These are phyloP conservation scores for Drosophila prolongata DNA, from an alignment of 2,888 invertebrate genomes.

Conservation along the genomic window DNA sequence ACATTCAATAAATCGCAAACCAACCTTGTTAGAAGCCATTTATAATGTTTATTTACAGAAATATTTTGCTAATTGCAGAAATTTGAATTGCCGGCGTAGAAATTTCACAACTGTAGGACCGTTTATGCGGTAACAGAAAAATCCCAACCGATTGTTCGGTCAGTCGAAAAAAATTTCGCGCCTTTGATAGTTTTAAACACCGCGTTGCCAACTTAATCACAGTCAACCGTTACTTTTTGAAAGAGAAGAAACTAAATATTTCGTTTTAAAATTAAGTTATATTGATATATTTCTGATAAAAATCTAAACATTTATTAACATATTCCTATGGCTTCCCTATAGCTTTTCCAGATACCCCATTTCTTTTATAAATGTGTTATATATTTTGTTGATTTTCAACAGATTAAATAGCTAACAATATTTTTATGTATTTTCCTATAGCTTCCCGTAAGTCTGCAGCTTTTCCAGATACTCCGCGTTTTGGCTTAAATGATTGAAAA, in stretches of 20 bases:
- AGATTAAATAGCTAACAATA: not conserved
- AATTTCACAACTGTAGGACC: slow-evolving; percentile 60
- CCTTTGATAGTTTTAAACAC: not conserved
- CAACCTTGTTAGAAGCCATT: slow-evolving; percentile 78
- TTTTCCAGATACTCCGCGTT: slow-evolving; percentile 74
- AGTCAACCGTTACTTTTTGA: too few relatives aligned
- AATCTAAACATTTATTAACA: too few relatives aligned
- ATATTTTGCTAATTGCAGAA: not conserved
- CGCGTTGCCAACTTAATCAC: not conserved
- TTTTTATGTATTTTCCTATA: slow-evolving; percentile 4
- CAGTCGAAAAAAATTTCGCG: too few relatives aligned
- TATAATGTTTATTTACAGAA: not conserved
- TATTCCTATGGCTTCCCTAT: too few relatives aligned
- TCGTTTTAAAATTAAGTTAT: too few relatives aligned
- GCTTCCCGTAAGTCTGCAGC: slow-evolving; percentile 75
- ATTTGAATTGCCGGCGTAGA: slow-evolving; percentile 21
- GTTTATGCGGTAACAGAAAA: not conserved
- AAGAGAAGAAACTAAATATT: too few relatives aligned
- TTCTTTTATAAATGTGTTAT: not conserved
- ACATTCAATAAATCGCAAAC: too few relatives aligned
- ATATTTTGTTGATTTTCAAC: not conserved
- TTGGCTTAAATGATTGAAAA: slow-evolving; percentile 75
- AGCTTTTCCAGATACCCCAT: too few relatives aligned
- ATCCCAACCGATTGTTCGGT: too few relatives aligned
- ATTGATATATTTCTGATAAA: too few relatives aligned